phyloP scores from a whole-genome alignment of 1,140 invertebrate genomes.

The Lutraria rhynchaena region DNA sequence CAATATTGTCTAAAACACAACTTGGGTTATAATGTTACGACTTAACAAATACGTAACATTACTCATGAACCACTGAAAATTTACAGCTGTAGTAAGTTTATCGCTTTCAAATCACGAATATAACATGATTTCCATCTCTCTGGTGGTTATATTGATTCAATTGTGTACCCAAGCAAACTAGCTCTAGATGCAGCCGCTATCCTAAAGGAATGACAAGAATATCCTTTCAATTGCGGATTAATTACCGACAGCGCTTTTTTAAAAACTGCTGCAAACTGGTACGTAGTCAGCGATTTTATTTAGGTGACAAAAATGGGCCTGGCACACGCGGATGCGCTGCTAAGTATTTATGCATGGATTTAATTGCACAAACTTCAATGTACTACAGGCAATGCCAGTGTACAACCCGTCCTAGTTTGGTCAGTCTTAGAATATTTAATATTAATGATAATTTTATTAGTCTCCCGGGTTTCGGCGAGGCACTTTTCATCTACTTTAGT shows the following conservation, averaged over 20 bases:
- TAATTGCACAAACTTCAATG: constrained; percentile 26
- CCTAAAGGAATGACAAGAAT: not conserved
- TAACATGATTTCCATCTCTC: too few relatives aligned
- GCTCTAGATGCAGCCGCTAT: too few relatives aligned
- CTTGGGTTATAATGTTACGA: too few relatives aligned
- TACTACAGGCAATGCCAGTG: too few relatives aligned
- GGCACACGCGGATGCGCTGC: not conserved
- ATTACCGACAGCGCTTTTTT: not conserved
- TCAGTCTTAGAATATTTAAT: constrained; percentile 40
- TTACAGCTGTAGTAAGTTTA: too few relatives aligned
- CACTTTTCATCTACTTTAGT: not conserved
- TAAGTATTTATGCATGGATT: not conserved
- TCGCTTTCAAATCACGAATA: too few relatives aligned
- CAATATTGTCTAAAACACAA: too few relatives aligned
- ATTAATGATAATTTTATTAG: not conserved
- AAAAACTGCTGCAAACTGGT: constrained; percentile 17
- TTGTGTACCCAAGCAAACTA: too few relatives aligned
- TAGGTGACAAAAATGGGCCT: constrained; percentile 32
- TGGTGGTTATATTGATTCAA: too few relatives aligned
- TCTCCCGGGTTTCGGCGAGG: too few relatives aligned
- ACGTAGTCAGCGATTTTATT: constrained; percentile 4
- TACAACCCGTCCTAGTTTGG: constrained; percentile 7
- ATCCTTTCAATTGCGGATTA: not conserved
- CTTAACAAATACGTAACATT: too few relatives aligned
- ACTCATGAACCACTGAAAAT: too few relatives aligned